Evolutionary conservation across 2,113 vertebrate genomes (phyloP), one percentile per base, ranked within the genome.

Genomic region (Stomatorhinus ivindoensis): DNA sequence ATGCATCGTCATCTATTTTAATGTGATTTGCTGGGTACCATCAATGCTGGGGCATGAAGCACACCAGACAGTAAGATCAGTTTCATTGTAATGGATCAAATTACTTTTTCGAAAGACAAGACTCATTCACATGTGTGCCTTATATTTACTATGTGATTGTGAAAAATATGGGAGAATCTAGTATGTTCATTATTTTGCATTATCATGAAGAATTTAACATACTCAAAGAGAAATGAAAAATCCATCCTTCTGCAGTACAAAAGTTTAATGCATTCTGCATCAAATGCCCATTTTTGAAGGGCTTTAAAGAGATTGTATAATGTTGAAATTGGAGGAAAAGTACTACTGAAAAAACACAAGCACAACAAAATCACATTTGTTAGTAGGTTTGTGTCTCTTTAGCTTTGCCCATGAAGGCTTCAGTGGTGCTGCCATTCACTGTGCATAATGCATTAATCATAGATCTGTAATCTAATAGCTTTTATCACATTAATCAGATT

Each of bases 1-100:
- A 46, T 1, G 24, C 88, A 61, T 83, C 35, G 24, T 61, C 80
- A 24, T 89, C 80, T 80, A 89, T 15, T 61, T 89, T 85, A 58
- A 85, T 61, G 88, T 39, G 80, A 58, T 83, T 85, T 58, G 7
- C 53, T n/a, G 80, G 35, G 3, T 42, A 35, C 48, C 27, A 31
- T 89, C 53, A 15, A 48, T 13, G 51, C 27, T 4, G 21, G 85
- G 27, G n/a, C 27, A n/a, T 21, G 19, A 1, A 46, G 80, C 24
- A 11, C 44, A 0, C 15, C 4, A 73, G 55, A 48, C 13, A n/a
- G 21, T 27, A 69, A 19, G 27, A 61, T 35, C 19, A 44, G 39
- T 65, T n/a, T 46, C 58, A 42, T 58, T 73, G 4, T 7, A 55
- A 69, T 24, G 55, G 17, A 9, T 47, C 11, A 31, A 55, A 42